Base-by-base conservation (phyloP, 2,888 invertebrate species). In the Pseudoips prasinana region DNA sequence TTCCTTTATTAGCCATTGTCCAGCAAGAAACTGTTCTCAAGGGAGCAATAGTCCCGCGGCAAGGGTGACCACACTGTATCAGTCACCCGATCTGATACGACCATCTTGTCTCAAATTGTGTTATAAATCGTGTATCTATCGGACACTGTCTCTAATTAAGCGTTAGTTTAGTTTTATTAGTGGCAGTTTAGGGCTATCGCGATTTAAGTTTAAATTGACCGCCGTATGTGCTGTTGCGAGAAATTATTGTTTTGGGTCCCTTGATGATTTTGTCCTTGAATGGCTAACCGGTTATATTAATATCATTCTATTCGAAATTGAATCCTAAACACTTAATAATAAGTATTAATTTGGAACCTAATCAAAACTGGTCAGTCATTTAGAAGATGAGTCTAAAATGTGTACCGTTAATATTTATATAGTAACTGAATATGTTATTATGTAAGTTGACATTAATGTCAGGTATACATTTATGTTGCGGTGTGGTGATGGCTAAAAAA, bases 141-240 rank as follows among this genome's bases (percentile, higher is more conserved):
- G 72, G 73, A 71, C 70, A 72, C 71, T 73, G 72, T 67, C 72
- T 73, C 82, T 83, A 85, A 86, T 86, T 84, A 82, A 77, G 76
- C 76, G 80, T 76, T 83, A 81, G 78, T 60, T 63, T 58, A 74
- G 78, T 80, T 83, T 84, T 81, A 84, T 77, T 80, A 79, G 65
- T 49, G 60, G 63, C 71, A 74, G 71, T 78, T 77, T 71, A 61
- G 77, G 79, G 74, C 79, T 79, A 81, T 79, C 80, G 65, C 61
- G 60, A 64, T 57, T 66, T 59, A 67, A 78, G 73, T 80, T 80
- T 73, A 78, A 82, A 82, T 73, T 75, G 77, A 64, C 63, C 68
- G 62, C 74, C 80, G 77, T 73, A 73, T 80, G 80, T 55, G 55
- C 66, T 68, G 67, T 70, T 69, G 59, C 66, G 65, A 61, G 63